phyloP scores from a whole-genome alignment of 2,888 invertebrate genomes.

The Congeria kusceri region DNA sequence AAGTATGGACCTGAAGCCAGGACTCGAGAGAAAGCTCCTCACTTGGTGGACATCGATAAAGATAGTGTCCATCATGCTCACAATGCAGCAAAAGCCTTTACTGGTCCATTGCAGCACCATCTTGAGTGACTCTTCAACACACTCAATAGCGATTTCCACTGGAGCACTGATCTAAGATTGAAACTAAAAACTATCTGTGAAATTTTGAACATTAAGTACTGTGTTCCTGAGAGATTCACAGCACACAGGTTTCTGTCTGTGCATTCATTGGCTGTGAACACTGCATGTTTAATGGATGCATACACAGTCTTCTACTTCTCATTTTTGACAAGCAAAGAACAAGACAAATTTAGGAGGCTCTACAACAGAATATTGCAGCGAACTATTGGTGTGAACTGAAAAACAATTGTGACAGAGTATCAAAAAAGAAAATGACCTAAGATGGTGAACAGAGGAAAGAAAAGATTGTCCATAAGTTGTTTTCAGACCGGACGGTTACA shows the following conservation, averaged over 20 bases:
- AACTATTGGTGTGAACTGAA: neutral
- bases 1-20: conserved; percentile 64
- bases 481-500: conserved; percentile 10
- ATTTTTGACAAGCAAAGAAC: conserved; percentile 7
- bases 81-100: conserved; percentile 66
- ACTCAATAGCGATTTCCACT: conserved; percentile 19
- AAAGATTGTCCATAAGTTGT: neutral
- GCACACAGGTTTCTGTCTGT: conserved; percentile 65
- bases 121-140: conserved; percentile 48
- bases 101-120: conserved; percentile 54
- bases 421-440: conserved; percentile 23
- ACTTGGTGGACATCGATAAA: conserved; percentile 70
- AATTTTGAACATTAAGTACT: conserved; percentile 37
- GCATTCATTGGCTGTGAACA: conserved; percentile 56
- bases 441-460: conserved; percentile 16
- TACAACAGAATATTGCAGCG: conserved; percentile 26
- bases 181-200: conserved; percentile 64
- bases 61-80: conserved; percentile 69
- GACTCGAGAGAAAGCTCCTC: conserved; percentile 58
- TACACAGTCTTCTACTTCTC: conserved; percentile 54
- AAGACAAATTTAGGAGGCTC: conserved; percentile 15
- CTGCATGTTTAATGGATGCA: conserved; percentile 52
- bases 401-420: neutral
- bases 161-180: conserved; percentile 48
- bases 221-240: conserved; percentile 56